Percentiles rank a stretch among this genome's conserved stretches.
phyloP scores from a whole-genome alignment of 1,140 invertebrate species.

The Hestina assimilis region DNA sequence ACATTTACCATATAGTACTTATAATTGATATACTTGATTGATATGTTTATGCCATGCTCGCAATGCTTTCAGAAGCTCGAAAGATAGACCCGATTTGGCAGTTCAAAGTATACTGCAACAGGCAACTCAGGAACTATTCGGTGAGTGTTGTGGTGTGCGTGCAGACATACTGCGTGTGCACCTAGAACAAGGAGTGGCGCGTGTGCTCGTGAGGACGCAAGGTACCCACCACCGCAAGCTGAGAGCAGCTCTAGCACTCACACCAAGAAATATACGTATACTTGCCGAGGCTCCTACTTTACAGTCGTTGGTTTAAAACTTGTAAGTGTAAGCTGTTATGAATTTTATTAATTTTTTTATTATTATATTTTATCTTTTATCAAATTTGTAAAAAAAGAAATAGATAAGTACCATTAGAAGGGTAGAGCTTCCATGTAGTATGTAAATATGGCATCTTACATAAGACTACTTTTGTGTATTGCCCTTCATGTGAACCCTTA shows the following conservation, averaged over 20 bases:
- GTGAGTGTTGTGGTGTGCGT: constrained; percentile 27
- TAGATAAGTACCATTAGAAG: no score
- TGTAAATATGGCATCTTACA: no score
- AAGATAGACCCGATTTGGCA: constrained; percentile 23
- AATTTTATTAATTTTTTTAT: not conserved
- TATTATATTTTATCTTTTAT: not conserved
- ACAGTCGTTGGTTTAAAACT: constrained; percentile 36
- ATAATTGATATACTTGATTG: no score
- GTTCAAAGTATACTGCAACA: constrained; percentile 26
- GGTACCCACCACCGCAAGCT: constrained; percentile 22
- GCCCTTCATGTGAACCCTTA: no score
- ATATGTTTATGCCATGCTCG: no score
- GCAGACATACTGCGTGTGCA: constrained; percentile 35
- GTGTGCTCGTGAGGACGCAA: constrained; percentile 32
- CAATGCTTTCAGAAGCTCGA: constrained; percentile 14
- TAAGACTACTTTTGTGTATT: no score
- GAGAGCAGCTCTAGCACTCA: constrained; percentile 36
- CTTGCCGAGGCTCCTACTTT: constrained; percentile 32
- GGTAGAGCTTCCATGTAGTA: no score
- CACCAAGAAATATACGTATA: constrained; percentile 24
- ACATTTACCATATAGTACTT: no score
- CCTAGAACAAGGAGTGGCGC: not conserved
- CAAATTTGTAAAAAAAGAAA: no score
- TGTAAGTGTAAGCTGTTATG: not conserved
- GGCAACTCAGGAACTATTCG: constrained; percentile 28